These are phyloP conservation scores for Myocastor coypus DNA, from an alignment of 2,113 vertebrate genomes.

Conservation along the genomic window DNA sequence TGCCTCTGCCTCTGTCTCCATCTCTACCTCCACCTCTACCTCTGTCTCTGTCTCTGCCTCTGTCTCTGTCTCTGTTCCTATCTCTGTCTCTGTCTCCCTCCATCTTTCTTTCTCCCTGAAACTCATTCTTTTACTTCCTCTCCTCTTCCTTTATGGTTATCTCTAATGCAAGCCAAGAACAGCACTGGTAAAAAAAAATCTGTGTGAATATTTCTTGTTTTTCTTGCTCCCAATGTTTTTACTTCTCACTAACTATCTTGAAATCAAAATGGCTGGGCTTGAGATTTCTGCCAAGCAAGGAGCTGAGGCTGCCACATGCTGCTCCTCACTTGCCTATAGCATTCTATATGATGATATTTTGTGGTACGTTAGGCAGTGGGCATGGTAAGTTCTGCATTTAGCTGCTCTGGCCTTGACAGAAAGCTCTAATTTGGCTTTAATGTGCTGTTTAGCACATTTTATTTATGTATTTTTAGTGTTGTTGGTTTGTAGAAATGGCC, in stretches of 20 bases:
- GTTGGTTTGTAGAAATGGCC: background rate
- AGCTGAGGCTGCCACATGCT: background rate
- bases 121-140: too few species aligned
- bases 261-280: background rate
- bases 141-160: background rate
- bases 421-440: background rate
- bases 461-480: background rate
- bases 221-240: background rate
- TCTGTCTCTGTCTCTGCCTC: background rate
- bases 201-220: background rate
- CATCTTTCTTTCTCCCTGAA: background rate
- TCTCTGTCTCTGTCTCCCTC: background rate
- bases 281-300: background rate
- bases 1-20: background rate
- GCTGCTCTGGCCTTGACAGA: background rate
- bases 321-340: background rate
- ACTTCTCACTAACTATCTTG: background rate
- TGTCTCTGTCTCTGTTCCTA: background rate
- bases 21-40: too few species aligned
- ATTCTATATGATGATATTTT: background rate
- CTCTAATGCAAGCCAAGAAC: background rate
- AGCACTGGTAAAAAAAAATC: constrained; percentile 24
- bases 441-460: background rate
- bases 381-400: background rate
- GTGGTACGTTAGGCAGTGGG: background rate